Percentiles rank a stretch among this genome's conserved stretches.
Conservation (phyloP, 64 coral and sea anemone species). For the Acropora tenuis region DNA sequence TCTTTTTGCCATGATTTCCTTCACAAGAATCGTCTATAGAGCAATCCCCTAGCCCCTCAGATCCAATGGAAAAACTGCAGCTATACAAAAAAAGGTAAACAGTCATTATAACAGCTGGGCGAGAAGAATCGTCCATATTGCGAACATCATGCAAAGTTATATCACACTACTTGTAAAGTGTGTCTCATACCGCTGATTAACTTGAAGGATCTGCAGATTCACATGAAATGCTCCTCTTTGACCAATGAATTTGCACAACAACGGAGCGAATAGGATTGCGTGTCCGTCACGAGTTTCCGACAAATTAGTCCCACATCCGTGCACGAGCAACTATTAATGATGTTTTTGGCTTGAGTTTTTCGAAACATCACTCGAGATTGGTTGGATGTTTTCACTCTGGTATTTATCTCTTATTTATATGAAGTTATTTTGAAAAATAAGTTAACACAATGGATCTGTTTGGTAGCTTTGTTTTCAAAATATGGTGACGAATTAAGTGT, state of each 20-base stretch:
- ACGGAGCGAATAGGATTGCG: too few species aligned
- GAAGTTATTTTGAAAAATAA: neutral
- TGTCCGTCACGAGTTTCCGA: too few species aligned
- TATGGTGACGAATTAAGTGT: neutral
- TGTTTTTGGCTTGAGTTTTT: neutral
- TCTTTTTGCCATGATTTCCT: constrained; percentile 53
- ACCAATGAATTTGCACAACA: neutral
- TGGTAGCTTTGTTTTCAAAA: neutral
- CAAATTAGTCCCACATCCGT: too few species aligned
- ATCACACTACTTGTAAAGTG: neutral
- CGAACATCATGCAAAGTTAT: neutral
- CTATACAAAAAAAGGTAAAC: neutral
- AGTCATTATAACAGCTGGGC: neutral
- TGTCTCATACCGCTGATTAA: neutral
- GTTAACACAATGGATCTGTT: neutral
- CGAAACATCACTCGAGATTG: neutral
- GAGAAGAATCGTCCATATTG: neutral
- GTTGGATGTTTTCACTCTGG: neutral
- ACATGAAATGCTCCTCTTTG: neutral
- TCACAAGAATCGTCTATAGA: constrained; percentile 10
- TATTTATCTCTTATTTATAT: constrained; percentile 4
- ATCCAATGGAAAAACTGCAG: neutral
- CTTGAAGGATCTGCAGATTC: neutral
- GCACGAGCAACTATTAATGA: neutral
- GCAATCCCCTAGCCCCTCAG: constrained; percentile 5